A percentile compares a stretch with the other conserved stretches of the same genome.
phyloP scores from a whole-genome alignment of 2,888 invertebrate species.

The Nysson spinosus region DNA sequence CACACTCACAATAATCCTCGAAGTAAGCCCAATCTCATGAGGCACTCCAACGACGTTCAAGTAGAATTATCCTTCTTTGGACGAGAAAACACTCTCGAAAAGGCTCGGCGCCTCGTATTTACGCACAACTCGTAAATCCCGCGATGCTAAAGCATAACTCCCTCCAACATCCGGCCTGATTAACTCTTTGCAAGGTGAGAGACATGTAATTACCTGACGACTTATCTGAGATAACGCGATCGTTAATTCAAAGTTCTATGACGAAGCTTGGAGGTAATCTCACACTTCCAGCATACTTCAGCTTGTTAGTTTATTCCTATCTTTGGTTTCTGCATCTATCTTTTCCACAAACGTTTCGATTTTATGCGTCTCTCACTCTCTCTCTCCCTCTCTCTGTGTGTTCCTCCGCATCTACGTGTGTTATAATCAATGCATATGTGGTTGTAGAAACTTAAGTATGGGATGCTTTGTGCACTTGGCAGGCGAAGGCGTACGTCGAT shows the following conservation, averaged over 20 bases:
- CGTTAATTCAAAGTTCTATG: slow-evolving; percentile 60
- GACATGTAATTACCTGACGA: slow-evolving; percentile 67
- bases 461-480: slow-evolving; percentile 58
- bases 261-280: slow-evolving; percentile 36
- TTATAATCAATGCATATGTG: neutral
- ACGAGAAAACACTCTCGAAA: too few relatives aligned
- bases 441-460: slow-evolving; percentile 42
- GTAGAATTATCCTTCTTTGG: too few relatives aligned
- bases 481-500: slow-evolving; percentile 66
- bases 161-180: slow-evolving; percentile 60
- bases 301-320: neutral
- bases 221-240: slow-evolving; percentile 58
- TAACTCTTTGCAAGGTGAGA: slow-evolving; percentile 64
- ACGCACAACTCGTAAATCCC: slow-evolving; percentile 28
- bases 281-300: slow-evolving; percentile 1
- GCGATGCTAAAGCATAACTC: slow-evolving; percentile 23
- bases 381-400: neutral
- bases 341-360: neutral
- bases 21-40: too few relatives aligned
- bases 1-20: too few relatives aligned
- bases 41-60: too few relatives aligned
- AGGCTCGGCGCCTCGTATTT: slow-evolving; percentile 27
- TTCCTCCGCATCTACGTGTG: neutral
- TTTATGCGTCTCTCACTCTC: neutral
- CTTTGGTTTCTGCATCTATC: neutral